Base-by-base conservation (phyloP, 2,113 vertebrate genomes). In the Butorides virescens region DNA sequence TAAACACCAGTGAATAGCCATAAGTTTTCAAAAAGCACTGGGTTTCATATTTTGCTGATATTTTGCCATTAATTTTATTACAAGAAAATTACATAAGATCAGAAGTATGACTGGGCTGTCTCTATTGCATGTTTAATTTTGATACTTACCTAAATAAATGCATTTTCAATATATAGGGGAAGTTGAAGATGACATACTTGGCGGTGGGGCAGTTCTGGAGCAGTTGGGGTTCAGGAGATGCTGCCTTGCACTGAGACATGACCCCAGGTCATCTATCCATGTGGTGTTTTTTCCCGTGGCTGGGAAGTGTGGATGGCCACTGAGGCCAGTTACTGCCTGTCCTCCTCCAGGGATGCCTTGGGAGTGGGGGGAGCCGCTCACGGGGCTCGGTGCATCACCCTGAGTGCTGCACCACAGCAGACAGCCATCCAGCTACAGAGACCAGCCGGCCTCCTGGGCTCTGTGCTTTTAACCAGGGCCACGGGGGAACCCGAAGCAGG, bases 371-470 rank as follows among this genome's bases (percentile, higher is more conserved):
- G 42, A 71, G 56, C 52, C 49, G 49, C 6, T 21, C 23, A 34
- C 11, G 4, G 46, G 53, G 11, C 56, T 74, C 47, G 37, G 42
- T 4, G 26, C 23, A 11, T 15, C 0, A 0, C n/a, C 86, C 15
- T 4, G 9, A 63, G 56, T 71, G 19, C 62, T 42, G 36, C 25
- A 32, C 27, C 3, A 0, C 62, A n/a, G 25, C 29, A n/a, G n/a
- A 9, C 19, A 27, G 17, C 15, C 50, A 44, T 10, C 27, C 17
- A 20, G 27, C 6, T 20, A 2, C 0, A 2, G 27, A 36, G 15
- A 37, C 10, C 42, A 9, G 15, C 11, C 0, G 0, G 14, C 23
- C 49, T 83, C 42, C 37, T 7, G 49, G 20, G 14, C 34, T 70
- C 83, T 70, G 34, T 22, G 7, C 20, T 47, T 76, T 26, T 11